Conservation (phyloP, 2,888 invertebrate genomes). For the Acanthosepion lycidas region DNA sequence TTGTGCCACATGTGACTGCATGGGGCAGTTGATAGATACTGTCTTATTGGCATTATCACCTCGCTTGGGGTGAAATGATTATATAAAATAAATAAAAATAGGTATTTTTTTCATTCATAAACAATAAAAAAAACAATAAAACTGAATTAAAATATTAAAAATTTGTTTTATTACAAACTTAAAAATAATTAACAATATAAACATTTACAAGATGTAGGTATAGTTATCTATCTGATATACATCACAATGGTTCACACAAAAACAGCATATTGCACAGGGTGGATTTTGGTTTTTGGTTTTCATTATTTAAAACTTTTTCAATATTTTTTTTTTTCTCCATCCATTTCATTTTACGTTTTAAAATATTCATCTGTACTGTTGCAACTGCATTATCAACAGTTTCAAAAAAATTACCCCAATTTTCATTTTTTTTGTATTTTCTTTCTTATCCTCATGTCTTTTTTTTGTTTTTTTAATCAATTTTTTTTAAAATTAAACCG, state of each 20-base stretch:
- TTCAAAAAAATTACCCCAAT: neutral
- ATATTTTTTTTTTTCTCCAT: neutral
- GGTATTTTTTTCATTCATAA: too few relatives aligned
- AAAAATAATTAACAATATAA: conserved; percentile 71
- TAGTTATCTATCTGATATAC: neutral
- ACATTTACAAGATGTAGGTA: conserved; percentile 54
- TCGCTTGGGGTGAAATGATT: too few relatives aligned
- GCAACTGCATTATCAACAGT: neutral
- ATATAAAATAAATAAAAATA: too few relatives aligned
- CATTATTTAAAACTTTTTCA: neutral
- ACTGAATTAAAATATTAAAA: neutral
- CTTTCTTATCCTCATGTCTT: neutral
- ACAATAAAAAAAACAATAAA: neutral
- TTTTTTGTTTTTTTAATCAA: neutral
- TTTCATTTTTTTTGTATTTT: neutral
- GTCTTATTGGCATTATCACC: too few relatives aligned
- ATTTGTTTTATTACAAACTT: conserved; percentile 71
- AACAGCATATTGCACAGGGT: neutral
- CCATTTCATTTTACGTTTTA: too few relatives aligned
- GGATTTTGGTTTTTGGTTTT: neutral
- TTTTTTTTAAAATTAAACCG: neutral
- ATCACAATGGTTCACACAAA: neutral
- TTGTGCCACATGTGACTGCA: too few relatives aligned
- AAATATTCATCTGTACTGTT: neutral
- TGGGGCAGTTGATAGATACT: too few relatives aligned